These are phyloP conservation scores for Elephantulus edwardii DNA, from an alignment of 2,113 vertebrate species.

Conservation along the genomic window DNA sequence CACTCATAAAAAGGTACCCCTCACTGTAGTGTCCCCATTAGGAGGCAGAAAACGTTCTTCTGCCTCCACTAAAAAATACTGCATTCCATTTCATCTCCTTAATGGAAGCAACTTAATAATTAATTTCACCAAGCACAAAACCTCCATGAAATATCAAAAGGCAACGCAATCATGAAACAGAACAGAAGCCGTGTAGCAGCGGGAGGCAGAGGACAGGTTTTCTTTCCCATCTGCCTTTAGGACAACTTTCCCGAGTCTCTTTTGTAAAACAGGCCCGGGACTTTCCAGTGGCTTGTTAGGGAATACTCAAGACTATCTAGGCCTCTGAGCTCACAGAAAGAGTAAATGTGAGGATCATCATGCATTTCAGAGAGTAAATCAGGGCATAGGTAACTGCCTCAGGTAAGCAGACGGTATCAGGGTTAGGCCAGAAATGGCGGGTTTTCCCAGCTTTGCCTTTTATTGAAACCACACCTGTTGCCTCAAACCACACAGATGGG, in stretches of 20 bases:
- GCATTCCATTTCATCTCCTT: conserved; percentile 24
- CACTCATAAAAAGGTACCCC: background rate
- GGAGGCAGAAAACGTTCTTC: background rate
- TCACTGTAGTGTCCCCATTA: background rate
- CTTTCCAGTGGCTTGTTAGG: background rate
- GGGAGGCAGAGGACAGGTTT: background rate
- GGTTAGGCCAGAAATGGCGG: background rate
- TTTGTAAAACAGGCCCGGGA: conserved; percentile 28
- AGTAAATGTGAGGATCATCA: background rate
- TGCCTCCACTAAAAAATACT: background rate
- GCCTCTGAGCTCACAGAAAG: background rate
- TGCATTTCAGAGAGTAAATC: background rate
- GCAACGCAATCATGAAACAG: background rate
- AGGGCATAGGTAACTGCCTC: background rate
- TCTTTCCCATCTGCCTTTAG: conserved; percentile 23
- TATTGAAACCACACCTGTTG: background rate
- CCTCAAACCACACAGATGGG: background rate
- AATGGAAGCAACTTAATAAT: background rate
- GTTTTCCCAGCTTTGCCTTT: background rate
- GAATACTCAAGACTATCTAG: background rate
- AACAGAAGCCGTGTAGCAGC: conserved; percentile 1
- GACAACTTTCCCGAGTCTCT: background rate
- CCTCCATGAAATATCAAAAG: background rate
- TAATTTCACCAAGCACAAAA: conserved; percentile 14
- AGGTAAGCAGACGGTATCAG: background rate